These are phyloP conservation scores for Heterodera carotae DNA, from an alignment of 1,140 invertebrate species.

Conservation along the genomic window DNA sequence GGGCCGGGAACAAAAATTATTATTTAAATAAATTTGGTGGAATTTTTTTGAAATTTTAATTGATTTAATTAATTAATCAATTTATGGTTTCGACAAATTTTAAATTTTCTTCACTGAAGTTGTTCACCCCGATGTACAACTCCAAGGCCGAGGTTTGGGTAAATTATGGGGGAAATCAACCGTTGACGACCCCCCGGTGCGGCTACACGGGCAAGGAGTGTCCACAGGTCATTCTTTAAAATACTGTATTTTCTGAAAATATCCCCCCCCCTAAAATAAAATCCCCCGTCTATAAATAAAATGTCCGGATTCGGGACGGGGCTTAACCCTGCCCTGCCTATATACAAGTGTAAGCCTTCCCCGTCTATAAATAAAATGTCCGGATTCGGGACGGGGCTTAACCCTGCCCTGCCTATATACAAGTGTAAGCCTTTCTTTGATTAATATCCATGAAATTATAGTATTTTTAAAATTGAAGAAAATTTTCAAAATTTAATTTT, in stretches of 20 bases:
- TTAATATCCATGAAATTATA: too few species aligned
- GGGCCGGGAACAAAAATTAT: neutral
- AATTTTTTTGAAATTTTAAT: neutral
- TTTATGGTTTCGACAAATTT: neutral
- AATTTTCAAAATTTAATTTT: too few species aligned
- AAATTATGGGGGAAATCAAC: slow-evolving; percentile 24
- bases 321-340: too few species aligned
- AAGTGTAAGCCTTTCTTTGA: too few species aligned
- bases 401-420: too few species aligned
- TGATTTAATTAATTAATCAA: neutral
- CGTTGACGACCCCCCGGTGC: slow-evolving; percentile 33
- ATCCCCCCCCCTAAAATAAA: too few species aligned
- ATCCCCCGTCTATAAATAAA: too few species aligned
- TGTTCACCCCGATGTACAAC: neutral
- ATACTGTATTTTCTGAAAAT: neutral
- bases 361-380: too few species aligned
- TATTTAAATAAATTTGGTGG: neutral
- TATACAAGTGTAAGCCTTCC: too few species aligned
- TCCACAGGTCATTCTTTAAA: slow-evolving; percentile 18
- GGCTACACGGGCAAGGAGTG: slow-evolving; percentile 42
- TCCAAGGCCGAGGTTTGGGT: slow-evolving; percentile 26
- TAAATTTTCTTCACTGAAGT: neutral
- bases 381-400: too few species aligned
- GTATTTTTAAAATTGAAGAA: too few species aligned
- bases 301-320: too few species aligned